Base-by-base conservation (phyloP, 2,888 invertebrate genomes). In the Ptycholaimellus sp. region DNA sequence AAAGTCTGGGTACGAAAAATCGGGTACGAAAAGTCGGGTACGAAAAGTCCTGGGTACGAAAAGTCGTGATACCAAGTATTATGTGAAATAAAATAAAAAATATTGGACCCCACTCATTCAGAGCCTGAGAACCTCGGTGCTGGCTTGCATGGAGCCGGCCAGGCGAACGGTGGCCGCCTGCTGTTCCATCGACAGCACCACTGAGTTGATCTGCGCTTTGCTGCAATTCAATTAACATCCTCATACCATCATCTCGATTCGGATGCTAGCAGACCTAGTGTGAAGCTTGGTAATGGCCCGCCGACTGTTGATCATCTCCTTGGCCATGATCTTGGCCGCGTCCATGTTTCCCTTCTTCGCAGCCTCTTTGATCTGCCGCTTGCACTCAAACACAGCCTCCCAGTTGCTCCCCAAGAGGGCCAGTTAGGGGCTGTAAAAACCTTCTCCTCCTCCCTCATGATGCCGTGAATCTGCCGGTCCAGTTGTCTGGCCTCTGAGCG, bases 111-210 rank as follows among this genome's bases (percentile, higher is more conserved):
- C n/a, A n/a, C n/a, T n/a, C n/a, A n/a, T n/a, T n/a, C n/a, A n/a
- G n/a, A n/a, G n/a, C 63, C 79, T 77, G 93, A 96, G 93, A 0
- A 96, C 90, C 68, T 90, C 87, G 2, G 90, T 85, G 21, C 90
- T 90, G 58, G 85, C 85, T 52, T 80, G 72, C 35, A 96, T 42
- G 6, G 54, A 62, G 19, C 54, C 54, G 3, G 54, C 54, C 54
- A 54, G 53, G 31, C 53, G 70, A 44, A 93, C 65, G 9, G 83
- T 82, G n/a, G 87, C 87, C 50, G 90, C 63, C 61, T 96, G 93
- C 59, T 90, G 85, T 61, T 90, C 85, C 90, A 96, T 93, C 64
- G 83, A 81, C 66, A 90, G 67, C 49, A 81, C 76, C 11, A 96
- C 77, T 0, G 90, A 93, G 60, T 85, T 93, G 17, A 96, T 67